Percentiles rank a stretch among this genome's conserved stretches.
phyloP scores from a whole-genome alignment of 64 coral and sea anemone species.

The Porites lutea region DNA sequence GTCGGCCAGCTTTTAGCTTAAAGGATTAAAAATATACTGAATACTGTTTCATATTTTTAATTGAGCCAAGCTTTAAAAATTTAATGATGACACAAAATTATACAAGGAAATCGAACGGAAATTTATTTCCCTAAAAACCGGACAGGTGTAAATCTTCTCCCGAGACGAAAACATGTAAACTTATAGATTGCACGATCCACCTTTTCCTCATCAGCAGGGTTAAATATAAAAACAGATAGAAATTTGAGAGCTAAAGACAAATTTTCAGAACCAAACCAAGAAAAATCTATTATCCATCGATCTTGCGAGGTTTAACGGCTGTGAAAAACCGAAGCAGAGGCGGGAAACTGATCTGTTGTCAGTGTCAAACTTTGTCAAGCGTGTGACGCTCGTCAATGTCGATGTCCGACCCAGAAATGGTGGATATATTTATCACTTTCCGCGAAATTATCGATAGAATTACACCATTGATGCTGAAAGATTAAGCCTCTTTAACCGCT shows the following conservation, averaged over 20 bases:
- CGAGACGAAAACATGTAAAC: not conserved
- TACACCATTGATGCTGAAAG: not conserved
- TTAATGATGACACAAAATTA: too few relatives aligned
- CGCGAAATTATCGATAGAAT: not conserved
- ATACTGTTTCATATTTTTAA: not conserved
- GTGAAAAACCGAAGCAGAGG: not conserved
- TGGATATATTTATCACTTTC: not conserved
- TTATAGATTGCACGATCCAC: too few relatives aligned
- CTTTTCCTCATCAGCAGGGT: not conserved
- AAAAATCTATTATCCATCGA: not conserved
- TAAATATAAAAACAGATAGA: too few relatives aligned
- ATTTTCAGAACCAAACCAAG: too few relatives aligned
- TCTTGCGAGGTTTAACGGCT: not conserved
- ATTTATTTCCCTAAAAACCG: not conserved
- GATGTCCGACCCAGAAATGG: not conserved
- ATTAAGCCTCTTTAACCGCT: not conserved
- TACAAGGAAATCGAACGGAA: not conserved
- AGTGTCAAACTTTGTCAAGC: constrained; percentile 30
- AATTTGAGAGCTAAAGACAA: too few relatives aligned
- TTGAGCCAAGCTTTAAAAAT: not conserved
- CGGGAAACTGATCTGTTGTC: not conserved
- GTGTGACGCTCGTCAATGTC: not conserved
- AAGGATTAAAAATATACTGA: not conserved
- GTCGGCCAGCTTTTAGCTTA: not conserved
- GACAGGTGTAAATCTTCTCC: constrained; percentile 1